Conservation (phyloP, 2,113 vertebrate species). For the Pogonocichla stellata region DNA sequence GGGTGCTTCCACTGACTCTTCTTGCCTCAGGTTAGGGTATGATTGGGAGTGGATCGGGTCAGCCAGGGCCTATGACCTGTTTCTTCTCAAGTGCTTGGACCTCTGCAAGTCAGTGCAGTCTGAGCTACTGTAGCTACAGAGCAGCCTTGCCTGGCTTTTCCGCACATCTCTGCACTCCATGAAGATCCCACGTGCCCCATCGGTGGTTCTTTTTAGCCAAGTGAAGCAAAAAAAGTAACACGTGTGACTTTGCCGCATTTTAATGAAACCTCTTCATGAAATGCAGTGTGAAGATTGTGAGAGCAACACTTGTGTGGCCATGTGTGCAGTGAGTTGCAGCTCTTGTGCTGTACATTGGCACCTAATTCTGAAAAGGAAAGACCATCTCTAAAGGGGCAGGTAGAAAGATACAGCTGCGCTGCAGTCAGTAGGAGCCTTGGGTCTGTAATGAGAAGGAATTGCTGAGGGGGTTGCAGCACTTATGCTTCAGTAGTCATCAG, state of each 20-base stretch:
- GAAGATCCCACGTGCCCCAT: accelerated
- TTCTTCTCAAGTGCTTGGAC: background rate
- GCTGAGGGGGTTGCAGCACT: background rate
- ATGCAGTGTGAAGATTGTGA: accelerated
- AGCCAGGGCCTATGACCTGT: accelerated
- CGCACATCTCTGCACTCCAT: background rate
- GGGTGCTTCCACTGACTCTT: background rate
- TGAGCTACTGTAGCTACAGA: background rate
- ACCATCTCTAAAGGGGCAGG: background rate
- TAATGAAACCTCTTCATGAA: background rate
- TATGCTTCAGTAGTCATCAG: background rate
- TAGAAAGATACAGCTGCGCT: background rate
- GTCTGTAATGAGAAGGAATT: background rate
- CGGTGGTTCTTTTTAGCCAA: background rate
- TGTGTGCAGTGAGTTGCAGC: accelerated
- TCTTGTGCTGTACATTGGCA: background rate
- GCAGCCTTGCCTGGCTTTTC: background rate
- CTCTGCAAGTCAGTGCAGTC: background rate
- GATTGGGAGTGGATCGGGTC: background rate
- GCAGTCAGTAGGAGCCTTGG: background rate
- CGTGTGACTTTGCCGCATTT: background rate
- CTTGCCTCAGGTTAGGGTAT: background rate
- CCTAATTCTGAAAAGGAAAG: background rate
- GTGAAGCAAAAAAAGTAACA: background rate
- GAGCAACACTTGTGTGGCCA: background rate